Conservation (phyloP, 2,797 vertebrate genomes). For the Aldrovandia affinis region DNA sequence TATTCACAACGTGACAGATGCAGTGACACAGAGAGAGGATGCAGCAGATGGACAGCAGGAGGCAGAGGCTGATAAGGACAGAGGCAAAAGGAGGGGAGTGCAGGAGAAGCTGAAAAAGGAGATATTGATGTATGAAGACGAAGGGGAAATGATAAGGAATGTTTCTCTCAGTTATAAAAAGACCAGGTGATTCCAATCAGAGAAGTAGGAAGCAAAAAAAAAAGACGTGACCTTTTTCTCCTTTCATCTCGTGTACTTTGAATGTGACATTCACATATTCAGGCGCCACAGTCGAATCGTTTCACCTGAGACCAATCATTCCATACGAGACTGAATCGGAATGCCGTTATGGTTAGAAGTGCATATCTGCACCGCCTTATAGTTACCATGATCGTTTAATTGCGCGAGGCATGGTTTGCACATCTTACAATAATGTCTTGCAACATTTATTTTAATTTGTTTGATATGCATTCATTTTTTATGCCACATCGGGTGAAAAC, state of each 20-base stretch:
- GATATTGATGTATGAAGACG: background rate
- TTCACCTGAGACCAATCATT: background rate
- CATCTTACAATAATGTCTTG: background rate
- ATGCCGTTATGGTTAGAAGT: background rate
- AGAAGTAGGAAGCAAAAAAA: background rate
- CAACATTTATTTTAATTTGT: background rate
- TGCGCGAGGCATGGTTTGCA: background rate
- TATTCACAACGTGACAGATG: constrained; percentile 41
- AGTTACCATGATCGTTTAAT: background rate
- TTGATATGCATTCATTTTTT: background rate
- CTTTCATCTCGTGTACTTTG: background rate
- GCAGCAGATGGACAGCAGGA: background rate
- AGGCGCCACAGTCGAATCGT: background rate
- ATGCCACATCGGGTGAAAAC: background rate
- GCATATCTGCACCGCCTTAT: background rate
- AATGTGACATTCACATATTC: background rate
- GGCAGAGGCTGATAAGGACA: constrained; percentile 13
- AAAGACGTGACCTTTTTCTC: background rate
- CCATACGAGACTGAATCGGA: background rate
- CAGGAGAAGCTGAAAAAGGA: background rate
- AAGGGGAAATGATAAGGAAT: background rate
- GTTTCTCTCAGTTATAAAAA: background rate
- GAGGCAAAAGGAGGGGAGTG: background rate
- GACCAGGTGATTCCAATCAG: background rate
- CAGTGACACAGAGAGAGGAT: constrained; percentile 25